These are phyloP conservation scores for Fragum fragum DNA, from an alignment of 2,888 invertebrate species.

Conservation along the genomic window DNA sequence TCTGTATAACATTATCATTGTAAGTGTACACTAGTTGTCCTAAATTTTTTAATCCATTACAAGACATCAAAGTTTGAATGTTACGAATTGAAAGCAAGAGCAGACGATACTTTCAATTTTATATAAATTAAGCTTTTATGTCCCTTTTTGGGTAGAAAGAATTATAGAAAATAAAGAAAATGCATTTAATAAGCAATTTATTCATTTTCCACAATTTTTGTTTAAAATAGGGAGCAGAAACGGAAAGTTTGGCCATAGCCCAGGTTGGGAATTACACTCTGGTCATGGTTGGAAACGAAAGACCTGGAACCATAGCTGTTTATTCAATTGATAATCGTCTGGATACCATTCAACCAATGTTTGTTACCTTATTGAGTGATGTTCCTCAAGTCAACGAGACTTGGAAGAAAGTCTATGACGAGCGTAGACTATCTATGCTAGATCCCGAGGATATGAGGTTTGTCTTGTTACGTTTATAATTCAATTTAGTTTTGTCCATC, in stretches of 20 bases:
- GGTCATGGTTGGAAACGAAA: constrained; percentile 76
- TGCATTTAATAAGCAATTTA: too few relatives aligned
- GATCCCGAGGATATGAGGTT: constrained; percentile 77
- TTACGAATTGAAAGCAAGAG: too few relatives aligned
- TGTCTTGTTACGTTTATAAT: not conserved
- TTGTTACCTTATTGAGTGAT: constrained; percentile 70
- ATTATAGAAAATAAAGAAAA: too few relatives aligned
- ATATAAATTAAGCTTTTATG: too few relatives aligned
- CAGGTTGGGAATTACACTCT: constrained; percentile 65
- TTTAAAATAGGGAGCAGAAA: constrained; percentile 76
- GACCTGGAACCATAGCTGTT: constrained; percentile 75
- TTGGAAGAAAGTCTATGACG: constrained; percentile 65
- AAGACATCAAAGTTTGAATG: too few relatives aligned
- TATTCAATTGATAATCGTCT: constrained; percentile 69
- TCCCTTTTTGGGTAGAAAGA: too few relatives aligned
- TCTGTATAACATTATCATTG: too few relatives aligned
- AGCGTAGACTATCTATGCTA: constrained; percentile 62
- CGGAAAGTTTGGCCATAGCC: constrained; percentile 72
- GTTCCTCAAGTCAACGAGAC: constrained; percentile 50
- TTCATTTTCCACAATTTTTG: too few relatives aligned
- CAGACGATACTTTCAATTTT: too few relatives aligned
- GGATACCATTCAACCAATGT: constrained; percentile 57
- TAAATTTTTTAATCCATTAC: too few relatives aligned
- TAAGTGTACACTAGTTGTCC: too few relatives aligned
- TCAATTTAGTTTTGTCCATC: too few relatives aligned